Evolutionary conservation across 2,113 vertebrate genomes (phyloP).

Genomic region (Atrichornis clamosus): DNA sequence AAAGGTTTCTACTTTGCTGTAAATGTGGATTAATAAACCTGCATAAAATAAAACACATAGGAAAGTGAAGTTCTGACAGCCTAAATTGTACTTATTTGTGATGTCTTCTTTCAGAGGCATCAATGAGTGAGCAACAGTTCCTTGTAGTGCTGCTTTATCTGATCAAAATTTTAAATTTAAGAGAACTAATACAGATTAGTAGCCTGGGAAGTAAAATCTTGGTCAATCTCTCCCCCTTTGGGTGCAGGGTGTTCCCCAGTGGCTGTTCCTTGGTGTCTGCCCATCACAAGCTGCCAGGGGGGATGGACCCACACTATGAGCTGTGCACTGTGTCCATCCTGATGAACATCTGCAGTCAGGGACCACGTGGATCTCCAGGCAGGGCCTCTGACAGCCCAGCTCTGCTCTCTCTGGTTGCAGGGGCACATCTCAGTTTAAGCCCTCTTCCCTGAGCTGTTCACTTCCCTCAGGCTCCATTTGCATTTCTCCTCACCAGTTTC

Average conservation of each 20-base stretch:
- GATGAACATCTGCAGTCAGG: background rate
- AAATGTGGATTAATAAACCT: conserved; percentile 32
- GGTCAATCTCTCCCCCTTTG: background rate
- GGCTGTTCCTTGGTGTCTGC: background rate
- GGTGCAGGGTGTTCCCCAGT: background rate
- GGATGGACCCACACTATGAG: background rate
- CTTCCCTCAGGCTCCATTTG: background rate
- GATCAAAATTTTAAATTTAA: background rate
- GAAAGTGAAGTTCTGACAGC: background rate
- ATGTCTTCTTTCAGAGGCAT: background rate
- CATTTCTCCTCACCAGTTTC: background rate
- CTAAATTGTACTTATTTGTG: background rate
- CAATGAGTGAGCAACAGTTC: background rate
- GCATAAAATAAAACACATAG: background rate
- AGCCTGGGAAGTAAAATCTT: background rate
- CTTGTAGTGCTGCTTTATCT: background rate
- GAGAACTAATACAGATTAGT: background rate
- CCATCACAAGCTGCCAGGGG: background rate
- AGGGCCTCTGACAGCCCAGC: background rate
- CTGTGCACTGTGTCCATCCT: background rate
- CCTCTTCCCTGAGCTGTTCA: background rate
- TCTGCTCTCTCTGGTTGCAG: background rate
- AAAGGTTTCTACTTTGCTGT: background rate
- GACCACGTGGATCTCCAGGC: fast-evolving
- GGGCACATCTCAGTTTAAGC: background rate